Evolutionary conservation across 2,797 vertebrate genomes (phyloP).

Genomic region (Coendou prehensilis): DNA sequence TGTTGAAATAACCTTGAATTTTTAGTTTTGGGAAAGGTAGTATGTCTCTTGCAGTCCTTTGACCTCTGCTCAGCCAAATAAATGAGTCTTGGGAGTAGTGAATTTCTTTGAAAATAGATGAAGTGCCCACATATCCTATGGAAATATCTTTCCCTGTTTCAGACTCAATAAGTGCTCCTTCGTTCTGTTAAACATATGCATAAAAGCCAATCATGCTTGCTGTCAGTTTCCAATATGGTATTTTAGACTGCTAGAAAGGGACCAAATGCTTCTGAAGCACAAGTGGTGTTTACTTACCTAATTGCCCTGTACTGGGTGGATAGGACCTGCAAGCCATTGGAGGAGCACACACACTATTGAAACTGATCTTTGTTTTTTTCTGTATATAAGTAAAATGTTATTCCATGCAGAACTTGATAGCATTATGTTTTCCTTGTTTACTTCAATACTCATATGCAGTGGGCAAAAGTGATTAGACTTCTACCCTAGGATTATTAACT

Average conservation of each 20-base stretch:
- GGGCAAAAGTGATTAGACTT: background rate
- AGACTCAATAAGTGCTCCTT: background rate
- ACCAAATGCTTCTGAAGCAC: background rate
- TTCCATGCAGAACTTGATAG: background rate
- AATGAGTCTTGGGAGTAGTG: background rate
- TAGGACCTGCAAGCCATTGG: background rate
- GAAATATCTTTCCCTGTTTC: background rate
- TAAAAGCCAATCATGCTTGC: background rate
- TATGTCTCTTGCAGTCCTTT: background rate
- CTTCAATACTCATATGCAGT: background rate
- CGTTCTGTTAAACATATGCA: background rate
- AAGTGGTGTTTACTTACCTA: background rate
- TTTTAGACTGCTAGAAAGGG: background rate
- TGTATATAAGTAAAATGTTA: background rate
- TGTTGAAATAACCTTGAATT: background rate
- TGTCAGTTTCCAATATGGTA: background rate
- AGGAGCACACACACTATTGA: background rate
- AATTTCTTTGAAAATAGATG: background rate
- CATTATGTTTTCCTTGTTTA: background rate
- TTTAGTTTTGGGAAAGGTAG: background rate
- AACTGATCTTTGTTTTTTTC: background rate
- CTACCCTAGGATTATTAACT: background rate
- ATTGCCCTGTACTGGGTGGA: background rate
- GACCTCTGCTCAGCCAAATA: background rate
- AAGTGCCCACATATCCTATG: background rate